A percentile compares a stretch with the other conserved stretches of the same genome.
phyloP scores from a whole-genome alignment of 2,113 vertebrate genomes.

The Azemiops feae region DNA sequence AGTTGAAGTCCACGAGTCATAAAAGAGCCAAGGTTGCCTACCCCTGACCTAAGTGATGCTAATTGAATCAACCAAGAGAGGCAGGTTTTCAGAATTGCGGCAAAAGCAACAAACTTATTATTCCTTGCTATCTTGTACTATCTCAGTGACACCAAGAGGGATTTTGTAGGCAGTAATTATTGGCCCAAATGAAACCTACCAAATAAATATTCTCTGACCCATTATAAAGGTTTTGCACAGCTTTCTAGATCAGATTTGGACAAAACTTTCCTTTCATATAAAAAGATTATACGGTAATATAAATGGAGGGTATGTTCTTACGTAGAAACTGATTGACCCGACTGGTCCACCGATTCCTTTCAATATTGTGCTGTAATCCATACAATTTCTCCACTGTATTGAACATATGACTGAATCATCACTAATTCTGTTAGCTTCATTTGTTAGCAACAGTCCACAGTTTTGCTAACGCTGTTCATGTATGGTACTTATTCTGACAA shows the following conservation, averaged over 20 bases:
- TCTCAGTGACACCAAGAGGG: background rate
- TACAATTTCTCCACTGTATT: background rate
- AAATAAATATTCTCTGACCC: background rate
- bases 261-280: background rate
- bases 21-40: too few species aligned
- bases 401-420: background rate
- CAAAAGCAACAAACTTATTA: background rate
- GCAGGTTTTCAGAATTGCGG: background rate
- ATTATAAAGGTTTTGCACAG: background rate
- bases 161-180: background rate
- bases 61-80: background rate
- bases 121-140: background rate
- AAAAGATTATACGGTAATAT: background rate
- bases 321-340: background rate
- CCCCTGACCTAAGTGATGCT: too few species aligned
- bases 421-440: background rate
- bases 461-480: background rate
- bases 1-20: too few species aligned
- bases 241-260: background rate
- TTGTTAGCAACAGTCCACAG: background rate
- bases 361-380: background rate
- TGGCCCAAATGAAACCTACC: background rate
- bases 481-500: background rate
- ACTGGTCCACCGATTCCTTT: background rate
- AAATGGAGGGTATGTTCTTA: background rate